Evolutionary conservation across 2,113 vertebrate genomes (phyloP), one percentile per base, ranked within the genome.

Genomic region (Oryzias curvinotus): DNA sequence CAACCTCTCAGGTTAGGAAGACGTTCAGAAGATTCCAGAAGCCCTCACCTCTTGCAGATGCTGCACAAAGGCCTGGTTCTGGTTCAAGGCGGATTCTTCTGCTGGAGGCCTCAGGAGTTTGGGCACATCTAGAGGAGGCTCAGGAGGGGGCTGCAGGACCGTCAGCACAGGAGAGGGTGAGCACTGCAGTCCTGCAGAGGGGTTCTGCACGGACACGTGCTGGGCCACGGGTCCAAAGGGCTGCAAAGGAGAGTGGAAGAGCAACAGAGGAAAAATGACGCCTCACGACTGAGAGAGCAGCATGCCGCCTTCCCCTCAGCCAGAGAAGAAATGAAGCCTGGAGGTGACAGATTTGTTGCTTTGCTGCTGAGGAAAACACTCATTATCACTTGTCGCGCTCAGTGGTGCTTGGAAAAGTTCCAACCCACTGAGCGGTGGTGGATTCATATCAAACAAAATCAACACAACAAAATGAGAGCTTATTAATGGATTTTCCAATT

Each of bases 1-100:
- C 3, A 46, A 16, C 6, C 45, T 47, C 45, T 47, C 36, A 36
- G 10, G 36, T 36, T 12, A 3, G 46, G 19, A 10, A 12, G 19
- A 18, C 8, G 6, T 19, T 19, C 7, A 12, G 14, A 15, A 15
- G 26, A 30, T 7, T 30, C 28, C 3, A 8, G 14, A 10, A 0
- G 36, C 30, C 57, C 83, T 72, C n/a, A 91, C 91, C 89, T 91
- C 87, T 67, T 90, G 87, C 52, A 90, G 65, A 57, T 85, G 85
- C 55, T 90, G 89, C 66, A 89, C 82, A 57, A 90, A 90, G 78
- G 71, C 81, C 67, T 91, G 86, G 80, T 85, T 90, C 50, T 78
- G 85, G 64, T 71, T 57, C 77, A 77, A 26, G 85, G 61, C 54
- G 83, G 59, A 84, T 53, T 36, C 36, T 25, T 88, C 85, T 36